Base-by-base conservation (phyloP, 2,888 invertebrate species). In the Calameuta pallipes region DNA sequence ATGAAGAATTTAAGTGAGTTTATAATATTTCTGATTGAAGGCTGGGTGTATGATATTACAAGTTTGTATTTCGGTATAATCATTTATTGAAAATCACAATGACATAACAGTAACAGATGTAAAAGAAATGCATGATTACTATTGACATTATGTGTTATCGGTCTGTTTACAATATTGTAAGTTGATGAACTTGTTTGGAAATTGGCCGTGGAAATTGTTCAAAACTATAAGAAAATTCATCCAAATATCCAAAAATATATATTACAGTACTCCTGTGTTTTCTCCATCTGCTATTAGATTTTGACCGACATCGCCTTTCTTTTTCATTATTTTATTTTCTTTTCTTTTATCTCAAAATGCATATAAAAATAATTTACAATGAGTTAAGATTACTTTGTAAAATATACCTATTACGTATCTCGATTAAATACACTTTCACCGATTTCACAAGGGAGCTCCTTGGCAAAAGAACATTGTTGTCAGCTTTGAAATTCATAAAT, bases 351-450 rank as follows among this genome's bases (percentile, higher is more conserved):
- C 82, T 79, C 84, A 88, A 88, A 89, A 87, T 86, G 82, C 82
- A 85, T 89, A 89, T 83, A 89, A 89, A 89, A 89, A 90, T 89
- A 89, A 86, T 87, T 83, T 87, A 85, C 81, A 83, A 86, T 81
- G 85, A 83, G 83, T 87, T 88, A 85, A 87, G 76, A 82, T 85
- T 82, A 83, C 82, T 83, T 86, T 87, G 82, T 81, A 85, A 85
- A 84, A 87, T 87, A 82, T 82, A 82, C 76, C 69, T 78, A 70
- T 70, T 34, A 83, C 83, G 77, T 73, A 82, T 82, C 79, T 80
- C 56, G 33, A 81, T 76, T 78, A 80, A 80, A 81, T 56, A 56
- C 56, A 15, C 56, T 56, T 56, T 56, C 56, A 56, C 56, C 71
- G 71, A 15, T 71, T 71, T 34, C 71, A 33, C 15, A 0, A 11